Evolutionary conservation across 2,113 vertebrate species (phyloP), one percentile per base, ranked within the genome.

Genomic region (Atherinomorus stipes): DNA sequence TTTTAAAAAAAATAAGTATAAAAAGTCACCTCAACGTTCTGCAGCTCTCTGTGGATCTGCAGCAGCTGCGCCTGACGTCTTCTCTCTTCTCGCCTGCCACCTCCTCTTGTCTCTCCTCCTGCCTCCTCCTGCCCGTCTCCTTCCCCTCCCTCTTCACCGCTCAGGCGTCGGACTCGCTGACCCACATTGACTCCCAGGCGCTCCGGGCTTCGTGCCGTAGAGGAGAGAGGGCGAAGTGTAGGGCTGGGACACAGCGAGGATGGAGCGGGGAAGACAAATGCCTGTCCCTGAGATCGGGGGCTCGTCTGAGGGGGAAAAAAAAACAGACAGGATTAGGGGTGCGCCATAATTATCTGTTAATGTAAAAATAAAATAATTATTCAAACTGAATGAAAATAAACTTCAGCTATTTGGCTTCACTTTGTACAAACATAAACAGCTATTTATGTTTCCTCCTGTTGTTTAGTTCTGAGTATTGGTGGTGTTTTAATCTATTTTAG

Each of bases 21-120:
- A n/a, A n/a, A 51, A 25, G 91, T 96, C 86, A 98, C 98, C 91
- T 97, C 96, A 42, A 98, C 97, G 2, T 96, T 96, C 89, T 97
- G 96, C 84, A 98, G 91, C 89, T 98, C 97, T 50, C 84, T 78
- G 86, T 90, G 86, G 8, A 94, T 91, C 71, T 95, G 94, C 18
- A 95, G 94, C 77, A 95, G 92, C 74, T 95, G 94, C 50, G 92
- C 92, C 16, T 94, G 90, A 10, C 93, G 94, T 74, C 93, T 91
- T 50, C 64, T 71, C 61, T 91, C 89, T 37, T 89, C 88, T 37
- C 86, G 68, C 42, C 25, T 83, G 34, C 88, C 85, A 57, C 81
- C 50, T 51, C 80, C 78, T 80, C 70, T 84, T 50, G 75, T 23
- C 87, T 68, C 61, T 74, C 77, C 63, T 73, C 73, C 67, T 23